Evolutionary conservation across 2,113 vertebrate species (phyloP).

Genomic region (Arenaria interpres): DNA sequence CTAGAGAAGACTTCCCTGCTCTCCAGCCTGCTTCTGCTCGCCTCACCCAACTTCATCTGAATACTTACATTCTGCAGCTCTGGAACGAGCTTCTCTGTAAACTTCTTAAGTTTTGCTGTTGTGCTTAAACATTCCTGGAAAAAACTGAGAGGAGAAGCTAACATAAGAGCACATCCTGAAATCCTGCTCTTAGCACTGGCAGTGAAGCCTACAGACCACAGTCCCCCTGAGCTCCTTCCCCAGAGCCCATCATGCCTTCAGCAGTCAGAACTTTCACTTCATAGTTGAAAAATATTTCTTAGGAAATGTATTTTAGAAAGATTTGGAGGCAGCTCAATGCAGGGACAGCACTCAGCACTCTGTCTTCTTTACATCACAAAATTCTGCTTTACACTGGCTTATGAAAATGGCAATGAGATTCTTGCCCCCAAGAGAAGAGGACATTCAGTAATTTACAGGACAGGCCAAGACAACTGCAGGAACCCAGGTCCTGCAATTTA

Average conservation of each 20-base stretch:
- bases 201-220: not conserved
- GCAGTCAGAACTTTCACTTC: not conserved
- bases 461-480: not conserved
- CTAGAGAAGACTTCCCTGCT: not conserved
- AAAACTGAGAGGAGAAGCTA: conserved; percentile 60
- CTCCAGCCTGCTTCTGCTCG: not conserved
- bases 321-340: not conserved
- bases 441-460: not conserved
- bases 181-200: not conserved
- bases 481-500: not conserved
- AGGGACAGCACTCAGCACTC: not conserved
- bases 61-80: conserved; percentile 72
- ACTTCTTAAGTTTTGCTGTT: conserved; percentile 69
- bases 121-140: conserved; percentile 76
- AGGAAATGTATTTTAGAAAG: not conserved
- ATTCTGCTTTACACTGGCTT: not conserved
- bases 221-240: not conserved
- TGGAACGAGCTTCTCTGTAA: conserved; percentile 66
- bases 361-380: not conserved
- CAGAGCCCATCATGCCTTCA: not conserved
- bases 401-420: not conserved
- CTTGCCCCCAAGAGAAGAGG: not conserved
- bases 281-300: not conserved
- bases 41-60: not conserved
- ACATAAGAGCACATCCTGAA: not conserved